phyloP scores from a whole-genome alignment of 2,113 vertebrate species.

The Smithornis capensis region DNA sequence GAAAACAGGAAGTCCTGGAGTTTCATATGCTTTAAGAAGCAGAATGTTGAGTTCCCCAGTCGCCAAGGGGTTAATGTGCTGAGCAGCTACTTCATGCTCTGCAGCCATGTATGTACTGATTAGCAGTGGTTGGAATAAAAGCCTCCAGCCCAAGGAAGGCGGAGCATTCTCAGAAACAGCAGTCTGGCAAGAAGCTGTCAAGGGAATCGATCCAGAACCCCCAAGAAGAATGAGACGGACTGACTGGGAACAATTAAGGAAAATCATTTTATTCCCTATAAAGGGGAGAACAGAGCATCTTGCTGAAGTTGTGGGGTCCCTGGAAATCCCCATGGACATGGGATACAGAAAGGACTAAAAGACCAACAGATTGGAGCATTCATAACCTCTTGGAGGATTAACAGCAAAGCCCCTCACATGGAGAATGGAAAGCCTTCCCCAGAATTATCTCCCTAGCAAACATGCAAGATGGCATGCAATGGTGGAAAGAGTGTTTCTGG shows the following conservation, averaged over 20 bases:
- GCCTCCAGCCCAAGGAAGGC: constrained; percentile 9
- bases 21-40: background rate
- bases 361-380: background rate
- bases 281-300: background rate
- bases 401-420: background rate
- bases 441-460: background rate
- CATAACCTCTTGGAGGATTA: background rate
- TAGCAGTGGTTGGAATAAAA: constrained; percentile 47
- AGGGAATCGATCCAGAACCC: constrained; percentile 60
- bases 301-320: background rate
- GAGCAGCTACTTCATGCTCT: constrained; percentile 31
- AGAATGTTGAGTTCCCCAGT: background rate
- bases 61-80: constrained; percentile 24
- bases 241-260: constrained; percentile 38
- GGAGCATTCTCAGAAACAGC: constrained; percentile 51
- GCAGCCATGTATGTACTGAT: constrained; percentile 18
- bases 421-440: background rate
- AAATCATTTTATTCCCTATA: background rate
- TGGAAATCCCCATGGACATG: background rate
- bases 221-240: constrained; percentile 36
- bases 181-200: constrained; percentile 50
- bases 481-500: background rate
- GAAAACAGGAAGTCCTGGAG: background rate
- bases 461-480: background rate
- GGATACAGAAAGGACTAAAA: background rate